These are phyloP conservation scores for Sinhomidia bicolor DNA, from an alignment of 2,888 invertebrate species.

Conservation along the genomic window DNA sequence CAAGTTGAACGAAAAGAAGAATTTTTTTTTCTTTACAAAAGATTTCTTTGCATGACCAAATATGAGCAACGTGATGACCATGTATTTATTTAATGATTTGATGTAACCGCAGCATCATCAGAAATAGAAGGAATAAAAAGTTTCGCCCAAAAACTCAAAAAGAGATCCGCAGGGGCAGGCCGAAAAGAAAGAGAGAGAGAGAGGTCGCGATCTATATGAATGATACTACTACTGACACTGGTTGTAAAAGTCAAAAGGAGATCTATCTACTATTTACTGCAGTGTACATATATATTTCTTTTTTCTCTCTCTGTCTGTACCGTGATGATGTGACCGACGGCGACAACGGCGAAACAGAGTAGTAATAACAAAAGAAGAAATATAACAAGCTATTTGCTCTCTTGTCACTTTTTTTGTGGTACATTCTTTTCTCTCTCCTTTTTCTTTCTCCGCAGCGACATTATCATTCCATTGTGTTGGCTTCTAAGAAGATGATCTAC, in stretches of 20 bases:
- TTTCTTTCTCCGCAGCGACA: not conserved
- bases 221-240: not conserved
- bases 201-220: constrained; percentile 29
- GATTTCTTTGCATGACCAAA: constrained; percentile 46
- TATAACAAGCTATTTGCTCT: constrained; percentile 67
- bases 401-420: constrained; percentile 51
- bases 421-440: constrained; percentile 36
- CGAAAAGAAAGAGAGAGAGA: no score
- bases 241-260: not conserved
- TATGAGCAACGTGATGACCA: constrained; percentile 6
- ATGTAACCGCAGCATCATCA: constrained; percentile 15
- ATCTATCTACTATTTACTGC: no score
- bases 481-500: constrained; percentile 17
- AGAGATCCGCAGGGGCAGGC: constrained; percentile 24
- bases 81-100: constrained; percentile 38
- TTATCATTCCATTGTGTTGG: constrained; percentile 22
- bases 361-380: constrained; percentile 44
- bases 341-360: not conserved
- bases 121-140: not conserved
- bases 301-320: not conserved
- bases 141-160: constrained; percentile 8
- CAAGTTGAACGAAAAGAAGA: not conserved
- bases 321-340: not conserved
- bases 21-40: not conserved
- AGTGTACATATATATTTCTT: not conserved